Conservation (phyloP, 2,888 invertebrate species). For the Peribatodes rhomboidaria region DNA sequence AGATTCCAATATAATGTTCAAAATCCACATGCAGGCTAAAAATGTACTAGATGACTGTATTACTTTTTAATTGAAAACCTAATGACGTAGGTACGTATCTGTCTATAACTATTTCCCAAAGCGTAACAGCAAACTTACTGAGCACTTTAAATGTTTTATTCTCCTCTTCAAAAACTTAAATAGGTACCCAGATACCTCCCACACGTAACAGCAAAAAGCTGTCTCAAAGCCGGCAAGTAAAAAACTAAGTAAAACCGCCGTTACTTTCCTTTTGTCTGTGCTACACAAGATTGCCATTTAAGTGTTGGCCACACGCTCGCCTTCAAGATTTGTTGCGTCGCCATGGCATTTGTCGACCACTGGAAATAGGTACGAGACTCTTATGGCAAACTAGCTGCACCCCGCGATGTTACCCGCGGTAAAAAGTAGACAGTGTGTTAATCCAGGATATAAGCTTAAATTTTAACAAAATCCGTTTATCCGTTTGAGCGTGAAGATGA, state of each 20-base stretch:
- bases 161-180: conserved; percentile 9
- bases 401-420: no score
- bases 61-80: no score
- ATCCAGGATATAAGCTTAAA: no score
- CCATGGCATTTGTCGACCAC: conserved; percentile 6
- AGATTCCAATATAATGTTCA: no score
- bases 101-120: no score
- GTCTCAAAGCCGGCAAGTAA: conserved; percentile 31
- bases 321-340: conserved; percentile 53
- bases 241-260: conserved; percentile 45
- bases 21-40: no score
- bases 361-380: conserved; percentile 6
- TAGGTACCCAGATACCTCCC: conserved; percentile 4
- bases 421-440: no score
- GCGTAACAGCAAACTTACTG: not conserved
- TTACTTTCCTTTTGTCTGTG: conserved; percentile 57
- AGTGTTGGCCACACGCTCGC: conserved; percentile 61
- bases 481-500: no score
- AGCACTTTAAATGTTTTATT: conserved; percentile 14
- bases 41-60: no score
- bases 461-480: no score
- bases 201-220: conserved; percentile 10
- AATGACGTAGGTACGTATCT: no score
- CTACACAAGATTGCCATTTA: conserved; percentile 73
- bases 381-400: no score